Conservation (phyloP, 2,797 vertebrate genomes). For the Tangara arthus region DNA sequence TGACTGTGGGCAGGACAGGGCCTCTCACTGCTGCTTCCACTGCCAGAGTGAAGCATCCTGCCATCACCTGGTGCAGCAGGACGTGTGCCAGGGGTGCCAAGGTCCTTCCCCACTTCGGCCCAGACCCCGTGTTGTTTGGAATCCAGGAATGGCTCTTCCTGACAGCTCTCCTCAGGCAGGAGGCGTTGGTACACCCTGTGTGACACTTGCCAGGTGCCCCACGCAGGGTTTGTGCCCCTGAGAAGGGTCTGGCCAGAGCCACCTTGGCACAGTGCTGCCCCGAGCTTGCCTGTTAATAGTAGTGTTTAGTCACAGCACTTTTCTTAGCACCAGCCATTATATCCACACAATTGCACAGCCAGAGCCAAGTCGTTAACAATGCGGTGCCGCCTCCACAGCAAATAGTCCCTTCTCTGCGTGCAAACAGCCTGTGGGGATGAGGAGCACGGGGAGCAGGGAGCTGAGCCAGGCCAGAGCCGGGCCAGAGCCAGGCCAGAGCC, state of each 20-base stretch:
- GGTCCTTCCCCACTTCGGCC: rapidly evolving
- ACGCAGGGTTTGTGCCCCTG: not conserved
- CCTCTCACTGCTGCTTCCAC: not conserved
- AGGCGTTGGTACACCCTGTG: not conserved
- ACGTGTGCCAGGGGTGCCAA: not conserved
- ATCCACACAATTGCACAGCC: slow-evolving; percentile 45
- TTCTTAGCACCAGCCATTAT: slow-evolving; percentile 46
- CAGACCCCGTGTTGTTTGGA: not conserved
- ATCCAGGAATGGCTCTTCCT: not conserved
- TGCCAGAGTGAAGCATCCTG: rapidly evolving
- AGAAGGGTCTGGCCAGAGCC: not conserved
- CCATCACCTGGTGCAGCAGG: too few species aligned
- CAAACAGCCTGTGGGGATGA: not conserved
- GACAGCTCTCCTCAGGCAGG: not conserved
- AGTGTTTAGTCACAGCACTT: slow-evolving; percentile 5
- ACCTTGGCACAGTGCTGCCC: not conserved
- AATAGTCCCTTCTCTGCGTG: slow-evolving; percentile 42
- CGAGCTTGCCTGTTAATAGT: not conserved
- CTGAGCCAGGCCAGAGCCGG: not conserved
- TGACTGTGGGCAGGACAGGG: not conserved
- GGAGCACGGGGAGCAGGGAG: not conserved
- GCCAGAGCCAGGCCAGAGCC: not conserved
- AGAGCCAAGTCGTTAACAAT: slow-evolving; percentile 59
- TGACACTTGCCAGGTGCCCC: not conserved
- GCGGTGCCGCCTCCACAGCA: not conserved